These are phyloP conservation scores for Crematogaster levior DNA, from an alignment of 2,888 invertebrate species.

Conservation along the genomic window DNA sequence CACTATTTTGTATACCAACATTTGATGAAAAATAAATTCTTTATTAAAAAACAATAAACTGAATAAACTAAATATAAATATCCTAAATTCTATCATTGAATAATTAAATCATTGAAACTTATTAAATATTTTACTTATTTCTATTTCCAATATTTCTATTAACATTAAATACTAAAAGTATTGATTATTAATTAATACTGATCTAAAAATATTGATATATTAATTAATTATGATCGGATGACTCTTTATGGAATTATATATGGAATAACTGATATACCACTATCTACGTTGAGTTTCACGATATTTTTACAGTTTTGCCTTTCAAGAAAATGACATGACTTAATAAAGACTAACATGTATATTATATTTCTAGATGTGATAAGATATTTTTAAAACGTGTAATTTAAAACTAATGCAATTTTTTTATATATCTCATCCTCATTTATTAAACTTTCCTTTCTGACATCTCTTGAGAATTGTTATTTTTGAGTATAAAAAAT, in stretches of 20 bases:
- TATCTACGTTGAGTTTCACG: neutral
- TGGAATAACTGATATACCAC: neutral
- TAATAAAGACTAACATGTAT: neutral
- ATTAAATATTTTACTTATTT: conserved; percentile 1
- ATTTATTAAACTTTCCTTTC: neutral
- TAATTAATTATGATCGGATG: neutral
- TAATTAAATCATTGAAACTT: neutral
- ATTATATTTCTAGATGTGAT: neutral
- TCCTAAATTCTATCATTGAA: neutral
- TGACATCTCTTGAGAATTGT: neutral
- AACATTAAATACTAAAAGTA: neutral
- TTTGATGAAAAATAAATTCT: neutral
- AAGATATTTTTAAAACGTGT: neutral
- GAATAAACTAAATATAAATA: too few species aligned
- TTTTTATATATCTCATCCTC: neutral
- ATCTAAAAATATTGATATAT: too few species aligned
- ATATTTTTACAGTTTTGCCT: neutral
- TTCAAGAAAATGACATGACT: neutral
- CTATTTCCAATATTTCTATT: neutral
- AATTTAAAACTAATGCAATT: neutral
- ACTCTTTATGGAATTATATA: neutral
- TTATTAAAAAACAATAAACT: neutral
- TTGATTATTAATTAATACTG: too few species aligned
- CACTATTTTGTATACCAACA: neutral
- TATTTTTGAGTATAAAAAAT: conserved; percentile 16